Conservation (phyloP, 2,888 invertebrate species). For the Chymomyza caudatula region DNA sequence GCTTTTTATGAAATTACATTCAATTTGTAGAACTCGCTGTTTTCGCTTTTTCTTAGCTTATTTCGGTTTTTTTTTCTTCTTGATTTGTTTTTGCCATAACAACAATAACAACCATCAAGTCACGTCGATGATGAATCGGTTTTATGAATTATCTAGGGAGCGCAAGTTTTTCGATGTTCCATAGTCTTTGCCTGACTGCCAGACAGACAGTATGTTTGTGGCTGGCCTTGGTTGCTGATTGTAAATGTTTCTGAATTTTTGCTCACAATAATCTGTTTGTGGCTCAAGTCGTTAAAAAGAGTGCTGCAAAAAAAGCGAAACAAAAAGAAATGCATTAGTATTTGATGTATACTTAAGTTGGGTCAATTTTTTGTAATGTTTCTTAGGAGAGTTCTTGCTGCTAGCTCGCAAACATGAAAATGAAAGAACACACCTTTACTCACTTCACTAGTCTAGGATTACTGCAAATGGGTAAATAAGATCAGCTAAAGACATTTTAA, state of each 20-base stretch:
- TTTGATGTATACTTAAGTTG: not conserved
- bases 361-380: not conserved
- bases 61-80: conserved; percentile 17
- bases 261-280: conserved; percentile 12
- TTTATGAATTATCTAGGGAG: conserved; percentile 22
- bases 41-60: conserved; percentile 12
- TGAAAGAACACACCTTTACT: too few relatives aligned
- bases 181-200: not conserved
- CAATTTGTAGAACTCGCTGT: conserved; percentile 61
- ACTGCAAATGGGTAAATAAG: not conserved
- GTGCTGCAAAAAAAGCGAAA: conserved; percentile 21
- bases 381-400: not conserved
- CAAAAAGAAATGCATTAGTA: not conserved
- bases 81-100: conserved; percentile 22
- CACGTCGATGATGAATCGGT: conserved; percentile 58
- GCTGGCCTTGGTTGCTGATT: not conserved
- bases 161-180: not conserved
- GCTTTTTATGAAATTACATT: conserved; percentile 72
- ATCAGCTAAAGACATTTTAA: not conserved
- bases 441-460: not conserved
- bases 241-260: not conserved
- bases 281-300: conserved; percentile 3
- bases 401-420: not conserved
- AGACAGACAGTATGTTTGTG: not conserved
- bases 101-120: conserved; percentile 29